Conservation (phyloP, 2,888 invertebrate genomes). For the Drosophila pegasa region DNA sequence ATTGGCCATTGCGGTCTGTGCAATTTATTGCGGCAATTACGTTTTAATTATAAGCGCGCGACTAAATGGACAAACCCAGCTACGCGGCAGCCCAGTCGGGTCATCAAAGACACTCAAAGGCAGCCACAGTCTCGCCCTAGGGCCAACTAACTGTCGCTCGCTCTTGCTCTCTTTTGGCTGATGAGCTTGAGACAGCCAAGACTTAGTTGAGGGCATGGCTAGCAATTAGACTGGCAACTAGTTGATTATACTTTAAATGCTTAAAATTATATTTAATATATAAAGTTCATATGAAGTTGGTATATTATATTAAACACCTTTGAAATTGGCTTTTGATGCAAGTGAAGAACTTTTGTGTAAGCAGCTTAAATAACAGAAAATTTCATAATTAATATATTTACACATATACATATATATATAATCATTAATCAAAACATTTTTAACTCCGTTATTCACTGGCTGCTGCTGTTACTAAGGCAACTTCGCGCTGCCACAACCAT, state of each 20-base stretch:
- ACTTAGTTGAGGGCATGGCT: background rate
- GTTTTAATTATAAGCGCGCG: slow-evolving; percentile 77
- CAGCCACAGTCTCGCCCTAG: slow-evolving; percentile 7
- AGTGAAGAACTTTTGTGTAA: background rate
- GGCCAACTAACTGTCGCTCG: slow-evolving; percentile 2
- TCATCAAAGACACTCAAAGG: slow-evolving; percentile 30
- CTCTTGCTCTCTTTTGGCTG: background rate
- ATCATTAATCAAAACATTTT: slow-evolving; percentile 27
- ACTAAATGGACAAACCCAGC: slow-evolving; percentile 49
- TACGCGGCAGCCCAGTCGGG: slow-evolving; percentile 14
- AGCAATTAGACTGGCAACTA: slow-evolving; percentile 15
- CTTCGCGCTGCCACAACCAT: slow-evolving; percentile 10
- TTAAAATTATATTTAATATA: background rate
- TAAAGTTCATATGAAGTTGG: background rate
- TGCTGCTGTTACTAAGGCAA: too few relatives aligned
- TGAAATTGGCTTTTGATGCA: background rate
- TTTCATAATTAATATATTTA: background rate
- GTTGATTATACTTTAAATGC: background rate
- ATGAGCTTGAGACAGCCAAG: slow-evolving; percentile 20
- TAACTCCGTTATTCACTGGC: slow-evolving; percentile 14
- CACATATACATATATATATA: background rate
- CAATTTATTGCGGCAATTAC: slow-evolving; percentile 78
- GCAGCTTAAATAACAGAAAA: background rate
- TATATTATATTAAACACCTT: background rate
- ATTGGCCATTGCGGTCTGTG: slow-evolving; percentile 62